Conservation (phyloP, 2,113 vertebrate species). For the Chloebia gouldiae region DNA sequence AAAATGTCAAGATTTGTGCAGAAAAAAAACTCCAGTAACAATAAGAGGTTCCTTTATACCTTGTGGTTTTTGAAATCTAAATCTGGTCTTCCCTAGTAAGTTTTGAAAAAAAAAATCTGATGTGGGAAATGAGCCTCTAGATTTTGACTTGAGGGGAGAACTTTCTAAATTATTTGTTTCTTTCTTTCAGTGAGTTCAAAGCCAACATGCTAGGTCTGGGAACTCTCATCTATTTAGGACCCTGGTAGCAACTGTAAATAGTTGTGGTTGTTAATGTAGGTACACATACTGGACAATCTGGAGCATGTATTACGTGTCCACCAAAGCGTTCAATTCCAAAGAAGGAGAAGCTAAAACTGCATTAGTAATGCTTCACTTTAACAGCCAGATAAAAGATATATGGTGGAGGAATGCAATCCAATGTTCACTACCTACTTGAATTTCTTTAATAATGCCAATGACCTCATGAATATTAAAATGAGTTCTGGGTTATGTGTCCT, state of each 20-base stretch:
- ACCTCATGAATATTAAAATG: conserved; percentile 67
- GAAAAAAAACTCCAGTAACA: background rate
- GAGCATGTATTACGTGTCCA: background rate
- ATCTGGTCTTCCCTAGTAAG: background rate
- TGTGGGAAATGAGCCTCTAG: conserved; percentile 11
- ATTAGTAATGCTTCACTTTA: conserved; percentile 35
- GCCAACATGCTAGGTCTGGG: background rate
- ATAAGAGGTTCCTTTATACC: background rate
- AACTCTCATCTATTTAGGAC: conserved; percentile 31
- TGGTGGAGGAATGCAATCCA: conserved; percentile 39
- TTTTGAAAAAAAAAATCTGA: background rate
- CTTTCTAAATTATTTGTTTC: background rate
- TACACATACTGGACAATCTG: background rate
- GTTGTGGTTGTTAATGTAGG: background rate
- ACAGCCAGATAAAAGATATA: conserved; percentile 54
- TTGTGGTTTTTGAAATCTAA: background rate
- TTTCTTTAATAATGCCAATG: conserved; percentile 61
- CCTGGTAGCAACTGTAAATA: conserved; percentile 28
- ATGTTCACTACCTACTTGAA: conserved; percentile 51
- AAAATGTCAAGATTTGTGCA: conserved; percentile 24
- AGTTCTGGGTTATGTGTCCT: conserved; percentile 48
- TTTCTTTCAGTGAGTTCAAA: conserved; percentile 16
- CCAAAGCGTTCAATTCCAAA: conserved; percentile 41
- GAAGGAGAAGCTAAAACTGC: conserved; percentile 10
- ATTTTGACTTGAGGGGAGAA: conserved; percentile 19